Base-by-base conservation (phyloP, 2,797 vertebrate genomes). In the Brotula barbata region DNA sequence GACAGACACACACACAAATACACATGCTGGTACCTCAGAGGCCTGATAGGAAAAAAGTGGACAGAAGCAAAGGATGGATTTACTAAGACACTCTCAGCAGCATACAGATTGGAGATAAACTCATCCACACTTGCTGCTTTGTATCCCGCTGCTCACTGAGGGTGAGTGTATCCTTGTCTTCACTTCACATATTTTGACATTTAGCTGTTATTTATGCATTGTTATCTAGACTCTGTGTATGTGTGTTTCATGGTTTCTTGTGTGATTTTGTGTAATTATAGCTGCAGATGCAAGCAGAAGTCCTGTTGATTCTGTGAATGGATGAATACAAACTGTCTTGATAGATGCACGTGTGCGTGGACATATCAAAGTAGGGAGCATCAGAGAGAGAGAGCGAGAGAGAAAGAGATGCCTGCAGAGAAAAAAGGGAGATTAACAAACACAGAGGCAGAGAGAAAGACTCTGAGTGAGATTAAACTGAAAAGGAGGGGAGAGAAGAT, bases 121-220 rank as follows among this genome's bases (percentile, higher is more conserved):
- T 76, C 70, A 50, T 23, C 23, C 46, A 28, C 49, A 78, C 52
- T 60, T 46, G 59, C 60, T 66, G 57, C 55, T 75, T 67, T 74
- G 58, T 64, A 19, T 62, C 34, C 45, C 53, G 65, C 25, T 67
- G 44, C 23, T 15, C 6, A 23, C 42, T 53, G 45, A 49, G 41
- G 81, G 87, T 89, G 77, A 88, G 86, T 84, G 37, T 17, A 13
- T 42, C 25, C 33, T 53, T 20, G 42, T 75, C 36, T 52, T 75
- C 19, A 2, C n/a, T 21, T 14, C 13, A 3, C 5, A 16, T 21
- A 28, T 58, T 65, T 52, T 21, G 12, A 7, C n/a, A 20, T 62
- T 16, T 41, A 11, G 36, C 12, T 12, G 25, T 5, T 60, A 13
- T 28, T 37, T 19, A 0, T 20, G 34, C 59, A 14, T 16, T 36